These are phyloP conservation scores for Xiphophorus birchmanni DNA, from an alignment of 2,797 vertebrate genomes.

Conservation along the genomic window DNA sequence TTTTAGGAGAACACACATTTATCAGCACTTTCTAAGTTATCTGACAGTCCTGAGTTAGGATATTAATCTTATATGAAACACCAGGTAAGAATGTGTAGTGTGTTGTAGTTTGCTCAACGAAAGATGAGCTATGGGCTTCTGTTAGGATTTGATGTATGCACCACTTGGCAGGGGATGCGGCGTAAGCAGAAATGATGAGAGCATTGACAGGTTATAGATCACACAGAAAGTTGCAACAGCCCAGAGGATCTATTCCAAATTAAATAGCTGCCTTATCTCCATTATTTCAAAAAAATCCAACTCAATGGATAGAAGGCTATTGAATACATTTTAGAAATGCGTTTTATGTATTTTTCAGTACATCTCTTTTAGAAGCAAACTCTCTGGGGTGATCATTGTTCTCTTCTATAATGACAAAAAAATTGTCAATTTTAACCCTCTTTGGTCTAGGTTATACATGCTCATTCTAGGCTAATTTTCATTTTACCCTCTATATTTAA, in stretches of 20 bases:
- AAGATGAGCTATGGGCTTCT: conserved; percentile 72
- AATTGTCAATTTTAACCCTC: too few species aligned
- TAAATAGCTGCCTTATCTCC: conserved; percentile 48
- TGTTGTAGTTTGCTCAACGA: conserved; percentile 67
- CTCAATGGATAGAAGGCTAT: conserved; percentile 7
- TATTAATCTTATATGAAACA: conserved; percentile 65
- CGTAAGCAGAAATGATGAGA: conserved; percentile 78
- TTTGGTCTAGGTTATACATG: too few species aligned
- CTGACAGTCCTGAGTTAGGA: conserved; percentile 39
- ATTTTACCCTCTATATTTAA: too few species aligned
- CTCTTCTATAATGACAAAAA: neutral
- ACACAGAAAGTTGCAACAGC: conserved; percentile 52
- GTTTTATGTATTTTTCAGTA: conserved; percentile 5
- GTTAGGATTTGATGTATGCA: conserved; percentile 73
- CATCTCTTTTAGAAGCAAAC: neutral
- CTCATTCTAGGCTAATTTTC: too few species aligned
- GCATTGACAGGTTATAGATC: conserved; percentile 70
- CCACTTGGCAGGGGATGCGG: conserved; percentile 66
- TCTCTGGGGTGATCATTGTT: neutral
- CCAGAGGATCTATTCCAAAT: conserved; percentile 59
- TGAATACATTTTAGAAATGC: neutral
- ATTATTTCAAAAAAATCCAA: conserved; percentile 32
- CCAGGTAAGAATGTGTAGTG: conserved; percentile 57
- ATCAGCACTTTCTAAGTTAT: conserved; percentile 56
- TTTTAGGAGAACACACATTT: conserved; percentile 52